Conservation (phyloP, 1,140 invertebrate species). For the Wasmannia auropunctata region DNA sequence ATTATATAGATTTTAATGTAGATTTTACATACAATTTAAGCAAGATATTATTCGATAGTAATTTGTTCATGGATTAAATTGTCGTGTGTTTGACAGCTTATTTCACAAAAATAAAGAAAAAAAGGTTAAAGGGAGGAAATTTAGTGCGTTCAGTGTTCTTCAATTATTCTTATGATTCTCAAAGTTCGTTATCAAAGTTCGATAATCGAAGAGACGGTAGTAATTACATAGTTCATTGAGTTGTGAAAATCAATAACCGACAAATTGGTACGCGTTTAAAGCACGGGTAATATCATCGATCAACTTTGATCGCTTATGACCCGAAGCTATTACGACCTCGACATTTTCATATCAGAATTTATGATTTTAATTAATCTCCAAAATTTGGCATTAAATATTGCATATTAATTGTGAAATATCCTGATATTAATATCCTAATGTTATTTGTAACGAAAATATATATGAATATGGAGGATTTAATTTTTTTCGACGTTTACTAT, state of each 20-base stretch:
- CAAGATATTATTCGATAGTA: not conserved
- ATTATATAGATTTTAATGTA: not conserved
- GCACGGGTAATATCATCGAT: constrained; percentile 1
- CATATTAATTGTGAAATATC: not conserved
- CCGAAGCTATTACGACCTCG: not conserved
- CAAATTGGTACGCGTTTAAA: not conserved
- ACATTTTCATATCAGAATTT: not conserved
- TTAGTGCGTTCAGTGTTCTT: not conserved
- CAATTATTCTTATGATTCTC: not conserved
- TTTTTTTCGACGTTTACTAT: not conserved
- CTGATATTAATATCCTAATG: not conserved
- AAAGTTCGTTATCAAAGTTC: not conserved
- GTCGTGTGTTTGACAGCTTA: not conserved
- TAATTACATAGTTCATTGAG: not conserved
- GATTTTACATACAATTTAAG: not conserved
- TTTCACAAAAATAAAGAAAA: not conserved
- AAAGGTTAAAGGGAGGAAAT: not conserved
- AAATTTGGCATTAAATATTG: not conserved
- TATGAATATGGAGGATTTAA: not conserved
- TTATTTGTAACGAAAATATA: not conserved
- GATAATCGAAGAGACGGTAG: not conserved
- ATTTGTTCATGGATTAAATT: not conserved
- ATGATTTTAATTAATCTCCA: not conserved
- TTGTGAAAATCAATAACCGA: constrained; percentile 2
- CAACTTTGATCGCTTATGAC: not conserved